Evolutionary conservation across 2,797 vertebrate genomes (phyloP).

Genomic region (Melanogrammus aeglefinus): DNA sequence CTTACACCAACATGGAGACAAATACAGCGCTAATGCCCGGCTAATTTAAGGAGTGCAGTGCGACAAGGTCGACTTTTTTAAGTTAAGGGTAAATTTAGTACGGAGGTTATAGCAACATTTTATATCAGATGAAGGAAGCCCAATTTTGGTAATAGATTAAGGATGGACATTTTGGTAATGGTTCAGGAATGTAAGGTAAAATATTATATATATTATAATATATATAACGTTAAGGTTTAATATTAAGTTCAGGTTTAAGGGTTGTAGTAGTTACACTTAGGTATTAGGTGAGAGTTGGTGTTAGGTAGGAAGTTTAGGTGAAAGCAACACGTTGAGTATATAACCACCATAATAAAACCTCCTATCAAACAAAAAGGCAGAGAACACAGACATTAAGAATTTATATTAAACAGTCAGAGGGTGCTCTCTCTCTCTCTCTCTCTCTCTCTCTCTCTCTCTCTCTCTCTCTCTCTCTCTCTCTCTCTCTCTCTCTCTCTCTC

Average conservation of each 20-base stretch:
- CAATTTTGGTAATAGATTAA: too few species aligned
- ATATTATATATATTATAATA: too few species aligned
- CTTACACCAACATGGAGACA: conserved; percentile 55
- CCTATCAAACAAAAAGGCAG: too few species aligned
- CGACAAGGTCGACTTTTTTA: background rate
- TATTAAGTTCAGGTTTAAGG: background rate
- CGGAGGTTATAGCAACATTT: background rate
- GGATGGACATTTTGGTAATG: background rate
- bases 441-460: conserved; percentile 5
- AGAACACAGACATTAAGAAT: too few species aligned
- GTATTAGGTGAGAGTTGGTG: too few species aligned
- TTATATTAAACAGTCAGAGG: background rate
- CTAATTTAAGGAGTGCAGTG: background rate
- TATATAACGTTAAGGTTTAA: background rate
- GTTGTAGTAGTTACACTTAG: background rate
- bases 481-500: conserved; percentile 5
- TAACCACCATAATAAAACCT: too few species aligned
- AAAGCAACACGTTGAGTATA: too few species aligned
- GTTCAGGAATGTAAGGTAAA: background rate
- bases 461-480: conserved; percentile 5
- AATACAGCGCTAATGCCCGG: conserved; percentile 47
- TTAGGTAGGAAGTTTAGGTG: too few species aligned
- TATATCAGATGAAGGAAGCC: background rate
- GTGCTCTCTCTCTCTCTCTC: background rate
- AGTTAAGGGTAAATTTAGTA: too few species aligned